Evolutionary conservation across 2,888 invertebrate genomes (phyloP), one percentile per base, ranked within the genome.

Genomic region (Axea sp.): DNA sequence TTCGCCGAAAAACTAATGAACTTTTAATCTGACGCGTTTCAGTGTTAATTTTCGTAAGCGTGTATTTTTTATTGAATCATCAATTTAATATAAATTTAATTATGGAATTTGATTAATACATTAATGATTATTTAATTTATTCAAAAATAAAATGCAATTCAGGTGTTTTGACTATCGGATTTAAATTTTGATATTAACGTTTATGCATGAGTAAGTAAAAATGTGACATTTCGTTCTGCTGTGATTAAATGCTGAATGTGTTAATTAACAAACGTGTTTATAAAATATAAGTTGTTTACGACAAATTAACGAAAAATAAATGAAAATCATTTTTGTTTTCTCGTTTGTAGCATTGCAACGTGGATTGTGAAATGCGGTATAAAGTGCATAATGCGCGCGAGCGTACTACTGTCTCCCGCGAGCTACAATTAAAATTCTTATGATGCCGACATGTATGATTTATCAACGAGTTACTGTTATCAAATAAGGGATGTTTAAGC

Each of bases 351-450:
- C 35, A n/a, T 33, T 12, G 28, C 8, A 1, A 17, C 8, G 17
- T 15, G n/a, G 28, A 55, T 67, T 67, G 55, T 39, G 47, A 67
- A 55, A 55, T 67, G 24, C 24, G 11, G 53, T 47, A 14, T 67
- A 67, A 67, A 47, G 67, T 67, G 57, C 49, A 67, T 39, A 37
- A 19, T n/a, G n/a, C n/a, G n/a, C n/a, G n/a, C n/a, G n/a, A n/a
- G n/a, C n/a, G n/a, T n/a, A 33, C 47, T 65, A 39, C 37, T 37
- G 41, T 53, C 39, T 33, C 51, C 28, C 31, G 5, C 30, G n/a
- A 9, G 28, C 9, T 28, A 41, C 14, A 53, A 65, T 65, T 53
- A 65, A 65, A 65, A 41, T 53, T 65, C 43, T 15, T 53, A 15
- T 33, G 24, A 33, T 35, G 43, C 28, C 31, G 33, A 4, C 9